A percentile compares a stretch with the other conserved stretches of the same genome.
These are phyloP conservation scores for Diloba caeruleocephala DNA, from an alignment of 2,888 invertebrate genomes.

Conservation along the genomic window DNA sequence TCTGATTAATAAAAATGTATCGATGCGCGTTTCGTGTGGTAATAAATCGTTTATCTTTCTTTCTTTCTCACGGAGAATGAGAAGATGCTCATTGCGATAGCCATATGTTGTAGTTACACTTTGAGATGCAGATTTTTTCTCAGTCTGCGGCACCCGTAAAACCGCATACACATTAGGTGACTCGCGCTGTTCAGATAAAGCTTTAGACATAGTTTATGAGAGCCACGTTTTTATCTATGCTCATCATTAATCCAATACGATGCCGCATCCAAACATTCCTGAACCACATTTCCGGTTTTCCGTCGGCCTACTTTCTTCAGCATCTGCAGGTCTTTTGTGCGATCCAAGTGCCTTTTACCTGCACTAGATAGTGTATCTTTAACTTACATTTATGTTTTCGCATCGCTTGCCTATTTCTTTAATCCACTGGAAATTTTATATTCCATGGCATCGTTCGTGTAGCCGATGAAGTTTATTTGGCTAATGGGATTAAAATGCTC, in stretches of 20 bases:
- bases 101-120: too few relatives aligned
- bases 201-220: too few relatives aligned
- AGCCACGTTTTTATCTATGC: neutral
- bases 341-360: constrained; percentile 76
- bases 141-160: too few relatives aligned
- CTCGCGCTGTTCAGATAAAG: too few relatives aligned
- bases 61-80: too few relatives aligned
- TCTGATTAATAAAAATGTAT: too few relatives aligned
- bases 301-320: constrained; percentile 72
- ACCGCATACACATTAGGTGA: too few relatives aligned
- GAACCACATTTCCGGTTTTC: constrained; percentile 29
- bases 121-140: too few relatives aligned
- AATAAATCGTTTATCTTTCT: too few relatives aligned
- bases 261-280: constrained; percentile 48
- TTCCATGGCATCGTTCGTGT: neutral
- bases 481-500: constrained; percentile 12
- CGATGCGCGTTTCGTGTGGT: too few relatives aligned
- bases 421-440: constrained; percentile 19
- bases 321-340: constrained; percentile 71
- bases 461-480: constrained; percentile 8
- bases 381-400: constrained; percentile 49
- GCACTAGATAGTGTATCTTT: constrained; percentile 60
- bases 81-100: too few relatives aligned
- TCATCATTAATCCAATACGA: constrained; percentile 20
- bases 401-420: constrained; percentile 27